These are phyloP conservation scores for Florisuga fusca DNA, from an alignment of 2,797 vertebrate genomes.

Conservation along the genomic window DNA sequence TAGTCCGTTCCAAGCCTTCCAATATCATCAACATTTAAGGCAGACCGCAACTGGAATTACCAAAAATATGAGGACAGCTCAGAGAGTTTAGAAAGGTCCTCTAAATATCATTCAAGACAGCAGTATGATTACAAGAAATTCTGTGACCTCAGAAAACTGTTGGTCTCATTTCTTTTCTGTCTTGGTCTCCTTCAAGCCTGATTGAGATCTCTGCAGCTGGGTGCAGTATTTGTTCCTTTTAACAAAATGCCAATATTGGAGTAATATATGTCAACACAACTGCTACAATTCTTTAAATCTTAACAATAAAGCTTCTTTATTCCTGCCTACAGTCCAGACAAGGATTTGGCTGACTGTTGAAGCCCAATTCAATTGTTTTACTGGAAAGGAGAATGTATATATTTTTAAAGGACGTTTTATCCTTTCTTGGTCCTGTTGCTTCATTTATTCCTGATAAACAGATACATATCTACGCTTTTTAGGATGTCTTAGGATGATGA, in stretches of 20 bases:
- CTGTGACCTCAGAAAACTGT: neutral
- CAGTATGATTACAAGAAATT: constrained; percentile 23
- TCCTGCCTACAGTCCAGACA: neutral
- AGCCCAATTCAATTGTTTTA: neutral
- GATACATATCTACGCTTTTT: neutral
- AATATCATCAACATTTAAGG: constrained; percentile 15
- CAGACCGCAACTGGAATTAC: constrained; percentile 2
- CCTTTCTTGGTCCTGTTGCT: neutral
- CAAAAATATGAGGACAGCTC: constrained; percentile 13
- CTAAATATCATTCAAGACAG: constrained; percentile 21
- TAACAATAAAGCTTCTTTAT: neutral
- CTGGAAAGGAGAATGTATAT: neutral
- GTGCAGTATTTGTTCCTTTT: neutral
- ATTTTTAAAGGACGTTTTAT: neutral
- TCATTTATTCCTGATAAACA: neutral
- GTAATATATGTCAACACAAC: neutral
- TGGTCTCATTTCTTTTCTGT: neutral
- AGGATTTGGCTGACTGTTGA: neutral
- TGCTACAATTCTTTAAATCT: neutral
- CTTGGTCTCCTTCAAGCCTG: neutral
- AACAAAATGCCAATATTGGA: neutral
- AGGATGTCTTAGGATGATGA: neutral
- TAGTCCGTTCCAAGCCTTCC: constrained; percentile 5
- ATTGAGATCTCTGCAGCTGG: neutral
- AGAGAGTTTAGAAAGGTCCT: neutral